A percentile compares a stretch with the other conserved stretches of the same genome.
Evolutionary conservation across 2,113 vertebrate genomes (phyloP).

Genomic region (Chloropsis hardwickii): DNA sequence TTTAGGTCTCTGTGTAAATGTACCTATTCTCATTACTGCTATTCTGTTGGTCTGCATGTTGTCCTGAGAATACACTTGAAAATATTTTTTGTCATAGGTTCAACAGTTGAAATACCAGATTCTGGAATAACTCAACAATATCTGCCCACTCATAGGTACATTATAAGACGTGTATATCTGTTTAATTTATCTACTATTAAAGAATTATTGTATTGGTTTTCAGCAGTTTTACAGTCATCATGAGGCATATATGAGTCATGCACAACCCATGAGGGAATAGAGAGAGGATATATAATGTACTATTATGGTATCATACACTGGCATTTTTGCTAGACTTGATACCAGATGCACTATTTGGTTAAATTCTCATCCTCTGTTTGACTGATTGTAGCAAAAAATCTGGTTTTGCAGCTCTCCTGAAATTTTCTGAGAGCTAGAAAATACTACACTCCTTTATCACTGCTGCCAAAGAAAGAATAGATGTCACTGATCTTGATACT

Average conservation of each 20-base stretch:
- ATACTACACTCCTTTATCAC: not conserved
- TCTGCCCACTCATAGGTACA: not conserved
- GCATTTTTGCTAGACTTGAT: not conserved
- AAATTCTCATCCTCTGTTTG: not conserved
- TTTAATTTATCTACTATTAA: not conserved
- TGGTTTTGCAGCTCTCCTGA: not conserved
- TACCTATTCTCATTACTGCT: not conserved
- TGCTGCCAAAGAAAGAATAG: not conserved
- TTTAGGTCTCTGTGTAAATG: not conserved
- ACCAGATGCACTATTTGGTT: not conserved
- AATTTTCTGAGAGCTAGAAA: not conserved
- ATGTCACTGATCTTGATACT: conserved; percentile 19
- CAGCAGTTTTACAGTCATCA: not conserved
- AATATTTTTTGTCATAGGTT: not conserved
- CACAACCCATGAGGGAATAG: not conserved
- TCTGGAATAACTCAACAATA: not conserved
- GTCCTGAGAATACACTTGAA: not conserved
- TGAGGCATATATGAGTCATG: not conserved
- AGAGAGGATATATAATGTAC: not conserved
- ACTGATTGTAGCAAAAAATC: not conserved
- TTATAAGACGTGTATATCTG: not conserved
- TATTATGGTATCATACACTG: not conserved
- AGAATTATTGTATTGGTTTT: not conserved
- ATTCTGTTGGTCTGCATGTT: not conserved
- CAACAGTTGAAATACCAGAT: not conserved